phyloP scores from a whole-genome alignment of 2,888 invertebrate genomes.

The Hartigia nigra region DNA sequence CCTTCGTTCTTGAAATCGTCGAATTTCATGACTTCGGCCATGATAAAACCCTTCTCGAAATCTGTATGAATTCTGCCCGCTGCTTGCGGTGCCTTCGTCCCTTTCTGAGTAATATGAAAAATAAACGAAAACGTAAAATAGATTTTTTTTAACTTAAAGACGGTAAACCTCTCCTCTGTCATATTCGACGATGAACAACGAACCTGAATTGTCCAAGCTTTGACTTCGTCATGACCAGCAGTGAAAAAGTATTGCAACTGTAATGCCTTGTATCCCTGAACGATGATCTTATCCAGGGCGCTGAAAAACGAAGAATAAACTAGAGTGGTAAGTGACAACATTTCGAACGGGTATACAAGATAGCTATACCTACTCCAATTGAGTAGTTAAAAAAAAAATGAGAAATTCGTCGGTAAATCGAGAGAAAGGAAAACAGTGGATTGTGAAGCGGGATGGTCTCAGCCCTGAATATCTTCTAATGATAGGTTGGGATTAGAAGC shows the following conservation, averaged over 20 bases:
- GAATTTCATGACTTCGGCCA: constrained; percentile 99
- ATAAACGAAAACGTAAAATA: constrained; percentile 6
- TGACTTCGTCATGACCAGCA: constrained; percentile 96
- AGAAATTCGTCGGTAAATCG: constrained; percentile 43
- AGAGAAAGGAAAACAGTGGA: constrained; percentile 46
- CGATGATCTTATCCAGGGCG: constrained; percentile 95
- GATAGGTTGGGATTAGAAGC: constrained; percentile 57
- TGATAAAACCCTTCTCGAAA: constrained; percentile 99
- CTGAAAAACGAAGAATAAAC: constrained; percentile 67
- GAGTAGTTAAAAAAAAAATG: constrained; percentile 26
- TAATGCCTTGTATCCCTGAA: constrained; percentile 95
- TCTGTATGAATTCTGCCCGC: constrained; percentile 99
- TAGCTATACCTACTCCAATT: neutral
- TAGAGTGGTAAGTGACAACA: no score
- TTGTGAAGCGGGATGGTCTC: constrained; percentile 55
- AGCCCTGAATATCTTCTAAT: constrained; percentile 61
- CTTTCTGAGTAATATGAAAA: constrained; percentile 76
- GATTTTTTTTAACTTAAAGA: neutral
- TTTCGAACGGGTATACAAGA: neutral
- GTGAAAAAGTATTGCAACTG: constrained; percentile 99
- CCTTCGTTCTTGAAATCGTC: constrained; percentile 97
- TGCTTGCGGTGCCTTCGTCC: constrained; percentile 98
- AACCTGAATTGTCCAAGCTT: constrained; percentile 99
- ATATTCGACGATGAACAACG: constrained; percentile 22
- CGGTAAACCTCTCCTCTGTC: neutral